A percentile compares a stretch with the other conserved stretches of the same genome.
Conservation (phyloP, 2,113 vertebrate genomes). For the Glaucomys volans region DNA sequence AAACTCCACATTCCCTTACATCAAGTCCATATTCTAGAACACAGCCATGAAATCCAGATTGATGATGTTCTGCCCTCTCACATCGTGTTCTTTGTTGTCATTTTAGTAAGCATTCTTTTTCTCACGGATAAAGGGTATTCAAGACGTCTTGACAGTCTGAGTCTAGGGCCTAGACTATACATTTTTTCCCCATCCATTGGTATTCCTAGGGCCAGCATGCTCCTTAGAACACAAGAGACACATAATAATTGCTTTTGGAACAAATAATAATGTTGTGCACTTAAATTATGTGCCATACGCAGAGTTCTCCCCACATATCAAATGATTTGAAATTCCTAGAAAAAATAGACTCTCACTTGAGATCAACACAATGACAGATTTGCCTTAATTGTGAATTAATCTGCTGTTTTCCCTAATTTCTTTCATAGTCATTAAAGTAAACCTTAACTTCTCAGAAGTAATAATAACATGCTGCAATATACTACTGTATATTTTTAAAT, state of each 20-base stretch:
- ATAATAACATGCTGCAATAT: not conserved
- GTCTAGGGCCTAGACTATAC: not conserved
- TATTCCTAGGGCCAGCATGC: not conserved
- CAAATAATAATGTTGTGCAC: not conserved
- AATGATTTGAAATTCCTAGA: not conserved
- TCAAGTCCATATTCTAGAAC: not conserved
- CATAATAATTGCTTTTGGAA: not conserved
- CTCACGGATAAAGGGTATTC: not conserved
- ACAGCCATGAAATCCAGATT: not conserved
- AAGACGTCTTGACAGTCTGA: not conserved
- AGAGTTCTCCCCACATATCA: not conserved
- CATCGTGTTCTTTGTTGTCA: not conserved
- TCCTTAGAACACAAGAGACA: not conserved
- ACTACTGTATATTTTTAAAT: not conserved
- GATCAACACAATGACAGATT: not conserved
- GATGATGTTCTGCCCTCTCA: not conserved
- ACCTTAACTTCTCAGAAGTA: constrained; percentile 1
- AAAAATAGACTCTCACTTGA: not conserved
- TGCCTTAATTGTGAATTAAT: constrained; percentile 29
- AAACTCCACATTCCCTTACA: not conserved
- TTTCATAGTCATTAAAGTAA: not conserved
- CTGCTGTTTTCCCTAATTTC: not conserved
- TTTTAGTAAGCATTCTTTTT: constrained; percentile 13
- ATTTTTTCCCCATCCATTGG: not conserved
- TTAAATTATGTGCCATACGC: not conserved